These are phyloP conservation scores for Eudemis profundana DNA, from an alignment of 2,888 invertebrate genomes.

Conservation along the genomic window DNA sequence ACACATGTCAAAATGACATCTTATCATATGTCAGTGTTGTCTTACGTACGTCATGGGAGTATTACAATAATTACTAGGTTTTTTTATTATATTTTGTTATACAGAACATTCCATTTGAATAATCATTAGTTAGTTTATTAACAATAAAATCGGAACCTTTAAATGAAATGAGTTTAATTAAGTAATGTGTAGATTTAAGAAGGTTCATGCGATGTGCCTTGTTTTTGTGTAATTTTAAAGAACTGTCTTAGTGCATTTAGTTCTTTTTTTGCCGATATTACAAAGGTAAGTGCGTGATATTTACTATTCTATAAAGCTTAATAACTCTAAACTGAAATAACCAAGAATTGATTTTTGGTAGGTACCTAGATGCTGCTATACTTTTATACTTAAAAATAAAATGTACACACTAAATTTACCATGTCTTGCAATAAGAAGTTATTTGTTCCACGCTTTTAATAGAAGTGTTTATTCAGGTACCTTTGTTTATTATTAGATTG, in stretches of 20 bases:
- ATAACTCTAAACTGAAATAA: neutral
- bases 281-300: constrained; percentile 20
- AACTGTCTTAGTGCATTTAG: constrained; percentile 20
- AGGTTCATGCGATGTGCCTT: constrained; percentile 31
- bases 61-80: constrained; percentile 31
- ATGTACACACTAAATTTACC: too few relatives aligned
- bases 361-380: too few relatives aligned
- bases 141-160: constrained; percentile 2
- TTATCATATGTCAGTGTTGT: constrained; percentile 8
- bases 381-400: too few relatives aligned
- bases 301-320: neutral
- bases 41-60: constrained; percentile 31
- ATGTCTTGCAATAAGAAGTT: too few relatives aligned
- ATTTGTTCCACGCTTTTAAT: too few relatives aligned
- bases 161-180: constrained; percentile 22
- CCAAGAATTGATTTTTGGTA: neutral
- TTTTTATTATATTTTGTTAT: constrained; percentile 35
- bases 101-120: constrained; percentile 36
- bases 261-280: constrained; percentile 1
- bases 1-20: constrained; percentile 12
- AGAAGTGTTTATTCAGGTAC: too few relatives aligned
- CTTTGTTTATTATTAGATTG: too few relatives aligned
- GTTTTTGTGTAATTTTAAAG: constrained; percentile 34
- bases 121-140: constrained; percentile 10
- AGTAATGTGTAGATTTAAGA: constrained; percentile 3